Percentiles rank a stretch among this genome's conserved stretches.
These are phyloP conservation scores for Creontiades dilutus DNA, from an alignment of 2,888 invertebrate species.

Conservation along the genomic window DNA sequence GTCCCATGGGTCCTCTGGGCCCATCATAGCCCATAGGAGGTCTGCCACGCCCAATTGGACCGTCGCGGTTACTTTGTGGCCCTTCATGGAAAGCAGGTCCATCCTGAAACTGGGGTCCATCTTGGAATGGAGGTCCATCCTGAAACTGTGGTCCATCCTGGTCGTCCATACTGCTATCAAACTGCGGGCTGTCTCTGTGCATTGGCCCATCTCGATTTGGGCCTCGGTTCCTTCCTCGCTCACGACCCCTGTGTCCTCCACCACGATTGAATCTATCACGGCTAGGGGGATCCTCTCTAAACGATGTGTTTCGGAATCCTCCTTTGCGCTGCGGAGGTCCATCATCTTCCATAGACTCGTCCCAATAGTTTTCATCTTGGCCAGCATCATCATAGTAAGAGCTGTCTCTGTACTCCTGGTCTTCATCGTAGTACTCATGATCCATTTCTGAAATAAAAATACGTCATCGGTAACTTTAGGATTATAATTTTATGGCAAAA, in stretches of 20 bases:
- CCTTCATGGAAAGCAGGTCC: not conserved
- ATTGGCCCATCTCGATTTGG: conserved; percentile 31
- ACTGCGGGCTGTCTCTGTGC: conserved; percentile 44
- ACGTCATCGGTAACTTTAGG: not conserved
- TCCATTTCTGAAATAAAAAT: conserved; percentile 48
- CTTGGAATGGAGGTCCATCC: conserved; percentile 25
- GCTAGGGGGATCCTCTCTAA: not conserved
- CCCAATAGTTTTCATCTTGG: conserved; percentile 40
- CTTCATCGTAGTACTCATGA: conserved; percentile 38
- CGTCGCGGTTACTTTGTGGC: not conserved
- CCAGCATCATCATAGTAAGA: conserved; percentile 27
- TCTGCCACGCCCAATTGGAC: conserved; percentile 14
- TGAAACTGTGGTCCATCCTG: not conserved
- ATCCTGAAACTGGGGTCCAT: not conserved
- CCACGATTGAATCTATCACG: conserved; percentile 27
- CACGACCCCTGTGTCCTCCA: conserved; percentile 3
- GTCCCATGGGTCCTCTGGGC: not conserved
- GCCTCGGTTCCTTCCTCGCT: conserved; percentile 5
- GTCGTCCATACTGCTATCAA: not conserved
- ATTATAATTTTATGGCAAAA: not conserved
- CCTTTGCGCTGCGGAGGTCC: not conserved
- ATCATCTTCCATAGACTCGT: conserved; percentile 35
- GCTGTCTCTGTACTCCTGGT: conserved; percentile 11
- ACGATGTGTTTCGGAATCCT: conserved; percentile 14
- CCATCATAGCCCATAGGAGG: not conserved